Evolutionary conservation across 2,888 invertebrate genomes (phyloP).

Genomic region (Torymus auratus): DNA sequence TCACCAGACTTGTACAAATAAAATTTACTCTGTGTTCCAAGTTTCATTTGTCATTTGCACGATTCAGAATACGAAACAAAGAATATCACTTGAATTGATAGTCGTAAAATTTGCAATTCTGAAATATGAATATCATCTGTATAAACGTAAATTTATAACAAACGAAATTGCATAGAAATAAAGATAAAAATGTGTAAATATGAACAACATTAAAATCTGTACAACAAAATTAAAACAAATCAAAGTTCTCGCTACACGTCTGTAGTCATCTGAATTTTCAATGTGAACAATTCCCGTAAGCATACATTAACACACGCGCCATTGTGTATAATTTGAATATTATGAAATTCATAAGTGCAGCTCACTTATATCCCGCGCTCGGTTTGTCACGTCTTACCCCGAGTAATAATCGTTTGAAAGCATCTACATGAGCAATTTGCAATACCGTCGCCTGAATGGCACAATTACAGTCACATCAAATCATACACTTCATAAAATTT

Average conservation of each 20-base stretch:
- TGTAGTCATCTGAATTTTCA: too few relatives aligned
- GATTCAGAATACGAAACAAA: not conserved
- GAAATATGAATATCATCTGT: not conserved
- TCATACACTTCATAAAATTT: constrained; percentile 34
- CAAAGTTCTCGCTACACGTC: too few relatives aligned
- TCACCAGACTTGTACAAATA: too few relatives aligned
- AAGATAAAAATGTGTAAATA: too few relatives aligned
- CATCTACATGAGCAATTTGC: constrained; percentile 40
- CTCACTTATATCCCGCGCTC: constrained; percentile 4
- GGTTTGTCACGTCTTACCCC: constrained; percentile 11
- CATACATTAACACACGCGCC: too few relatives aligned
- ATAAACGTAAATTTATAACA: not conserved
- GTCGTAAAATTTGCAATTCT: not conserved
- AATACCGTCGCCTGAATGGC: constrained; percentile 35
- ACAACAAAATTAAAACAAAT: too few relatives aligned
- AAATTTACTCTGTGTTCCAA: too few relatives aligned
- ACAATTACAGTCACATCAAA: constrained; percentile 33
- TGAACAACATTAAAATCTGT: too few relatives aligned
- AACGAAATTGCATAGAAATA: too few relatives aligned
- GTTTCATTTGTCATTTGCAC: too few relatives aligned
- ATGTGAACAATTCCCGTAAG: too few relatives aligned
- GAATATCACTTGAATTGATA: not conserved
- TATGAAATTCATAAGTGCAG: not conserved
- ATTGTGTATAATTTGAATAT: too few relatives aligned
- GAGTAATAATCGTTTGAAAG: constrained; percentile 47